Evolutionary conservation across 2,888 invertebrate genomes (phyloP).

Genomic region (Perizoma affinitatum): DNA sequence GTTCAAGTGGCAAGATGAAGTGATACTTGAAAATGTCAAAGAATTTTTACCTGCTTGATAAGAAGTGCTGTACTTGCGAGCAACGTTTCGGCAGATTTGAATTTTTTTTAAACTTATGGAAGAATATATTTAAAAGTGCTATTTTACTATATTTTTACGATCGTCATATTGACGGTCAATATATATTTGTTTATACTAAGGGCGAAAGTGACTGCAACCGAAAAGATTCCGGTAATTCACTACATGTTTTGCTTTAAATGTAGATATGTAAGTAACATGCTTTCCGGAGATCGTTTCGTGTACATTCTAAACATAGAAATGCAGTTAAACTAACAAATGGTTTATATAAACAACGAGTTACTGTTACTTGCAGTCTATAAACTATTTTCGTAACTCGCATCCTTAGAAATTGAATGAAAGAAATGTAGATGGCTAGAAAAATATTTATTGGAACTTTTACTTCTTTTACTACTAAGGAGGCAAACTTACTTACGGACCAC

Average conservation of each 20-base stretch:
- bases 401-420: conserved; percentile 3
- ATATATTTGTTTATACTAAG: too few relatives aligned
- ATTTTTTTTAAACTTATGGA: neutral
- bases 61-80: neutral
- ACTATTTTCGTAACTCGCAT: conserved; percentile 33
- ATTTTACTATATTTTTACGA: too few relatives aligned
- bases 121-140: too few relatives aligned
- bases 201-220: too few relatives aligned
- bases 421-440: too few relatives aligned
- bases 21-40: conserved; percentile 6
- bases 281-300: conserved; percentile 15
- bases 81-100: neutral
- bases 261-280: conserved; percentile 1
- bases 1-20: neutral
- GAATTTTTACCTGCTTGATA: neutral
- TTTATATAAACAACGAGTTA: conserved; percentile 38
- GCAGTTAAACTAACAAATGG: conserved; percentile 39
- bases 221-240: too few relatives aligned
- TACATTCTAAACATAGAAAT: conserved; percentile 33
- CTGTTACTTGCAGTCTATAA: conserved; percentile 37
- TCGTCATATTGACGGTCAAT: too few relatives aligned
- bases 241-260: too few relatives aligned
- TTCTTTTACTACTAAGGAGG: too few relatives aligned
- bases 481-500: too few relatives aligned
- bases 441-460: too few relatives aligned